Conservation (phyloP, 2,888 invertebrate species). For the Oligia strigilis region DNA sequence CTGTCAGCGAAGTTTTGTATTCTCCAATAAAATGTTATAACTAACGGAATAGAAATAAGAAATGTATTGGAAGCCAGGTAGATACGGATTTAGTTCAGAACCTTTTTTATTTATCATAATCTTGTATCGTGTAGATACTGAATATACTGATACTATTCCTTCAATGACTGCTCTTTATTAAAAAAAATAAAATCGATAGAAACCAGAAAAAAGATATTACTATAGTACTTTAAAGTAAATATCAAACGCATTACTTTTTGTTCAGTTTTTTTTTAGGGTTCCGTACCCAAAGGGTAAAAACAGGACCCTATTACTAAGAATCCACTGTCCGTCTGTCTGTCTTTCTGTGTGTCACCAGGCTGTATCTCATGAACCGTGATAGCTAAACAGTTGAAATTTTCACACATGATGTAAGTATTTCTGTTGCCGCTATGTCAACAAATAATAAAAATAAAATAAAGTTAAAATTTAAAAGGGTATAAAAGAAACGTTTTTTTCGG, state of each 20-base stretch:
- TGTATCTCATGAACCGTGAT: no score
- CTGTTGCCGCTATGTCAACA: no score
- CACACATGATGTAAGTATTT: no score
- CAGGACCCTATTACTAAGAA: no score
- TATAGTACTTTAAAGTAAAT: neutral
- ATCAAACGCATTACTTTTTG: neutral
- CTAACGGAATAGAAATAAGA: constrained; percentile 31
- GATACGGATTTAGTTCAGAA: neutral
- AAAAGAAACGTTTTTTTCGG: no score
- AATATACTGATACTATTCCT: neutral
- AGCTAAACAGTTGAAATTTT: no score
- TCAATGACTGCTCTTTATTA: neutral
- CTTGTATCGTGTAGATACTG: neutral
- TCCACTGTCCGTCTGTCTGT: no score
- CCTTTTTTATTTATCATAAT: neutral
- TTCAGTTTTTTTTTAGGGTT: no score
- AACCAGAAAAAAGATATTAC: neutral
- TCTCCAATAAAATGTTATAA: constrained; percentile 31
- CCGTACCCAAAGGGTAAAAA: no score
- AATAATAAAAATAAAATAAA: no score
- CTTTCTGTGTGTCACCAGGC: no score
- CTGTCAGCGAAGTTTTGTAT: constrained; percentile 44
- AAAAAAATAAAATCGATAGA: neutral
- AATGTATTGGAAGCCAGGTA: constrained; percentile 11
- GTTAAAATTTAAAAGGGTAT: no score